These are phyloP conservation scores for Grantiella picta DNA, from an alignment of 2,113 vertebrate species.

Conservation along the genomic window DNA sequence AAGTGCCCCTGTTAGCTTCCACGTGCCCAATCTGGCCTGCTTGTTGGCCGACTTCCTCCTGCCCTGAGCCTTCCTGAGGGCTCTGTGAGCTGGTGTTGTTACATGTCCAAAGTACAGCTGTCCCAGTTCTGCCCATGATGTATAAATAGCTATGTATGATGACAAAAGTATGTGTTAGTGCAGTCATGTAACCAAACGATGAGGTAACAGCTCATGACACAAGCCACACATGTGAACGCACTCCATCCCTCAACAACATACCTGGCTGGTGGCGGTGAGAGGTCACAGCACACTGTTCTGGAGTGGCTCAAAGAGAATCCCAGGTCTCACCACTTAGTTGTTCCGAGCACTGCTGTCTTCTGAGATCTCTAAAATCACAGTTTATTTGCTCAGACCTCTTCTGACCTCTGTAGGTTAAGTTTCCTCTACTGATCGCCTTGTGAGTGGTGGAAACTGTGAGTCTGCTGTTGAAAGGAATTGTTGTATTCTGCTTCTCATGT, in stretches of 20 bases:
- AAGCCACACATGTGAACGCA: accelerated
- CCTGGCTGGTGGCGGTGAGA: background rate
- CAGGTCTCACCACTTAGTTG: background rate
- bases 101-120: background rate
- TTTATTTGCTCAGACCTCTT: background rate
- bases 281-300: background rate
- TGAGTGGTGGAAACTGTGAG: background rate
- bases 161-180: background rate
- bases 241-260: accelerated
- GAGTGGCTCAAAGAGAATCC: background rate
- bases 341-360: background rate
- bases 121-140: accelerated
- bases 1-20: background rate
- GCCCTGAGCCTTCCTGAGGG: background rate
- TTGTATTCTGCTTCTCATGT: background rate
- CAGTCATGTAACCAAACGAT: background rate
- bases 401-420: background rate
- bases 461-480: background rate
- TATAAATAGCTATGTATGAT: background rate
- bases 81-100: background rate
- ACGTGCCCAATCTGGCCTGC: accelerated
- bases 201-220: accelerated
- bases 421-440: background rate
- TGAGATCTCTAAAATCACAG: background rate
- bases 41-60: background rate